phyloP scores from a whole-genome alignment of 2,113 vertebrate species.

The Acanthisitta chloris region DNA sequence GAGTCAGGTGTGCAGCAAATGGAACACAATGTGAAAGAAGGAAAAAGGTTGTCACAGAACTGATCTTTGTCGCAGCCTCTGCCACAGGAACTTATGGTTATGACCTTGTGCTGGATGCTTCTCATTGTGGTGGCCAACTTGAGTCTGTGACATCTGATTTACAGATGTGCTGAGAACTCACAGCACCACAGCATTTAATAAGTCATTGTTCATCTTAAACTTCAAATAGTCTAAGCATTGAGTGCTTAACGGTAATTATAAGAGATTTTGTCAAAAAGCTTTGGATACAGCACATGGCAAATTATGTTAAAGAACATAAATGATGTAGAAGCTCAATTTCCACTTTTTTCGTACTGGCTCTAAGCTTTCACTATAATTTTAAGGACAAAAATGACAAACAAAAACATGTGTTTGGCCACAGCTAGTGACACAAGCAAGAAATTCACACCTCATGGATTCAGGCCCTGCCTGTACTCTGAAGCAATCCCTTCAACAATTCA shows the following conservation, averaged over 20 bases:
- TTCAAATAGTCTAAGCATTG: background rate
- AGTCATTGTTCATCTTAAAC: background rate
- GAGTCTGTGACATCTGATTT: background rate
- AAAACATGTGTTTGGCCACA: fast-evolving
- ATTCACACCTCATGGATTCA: background rate
- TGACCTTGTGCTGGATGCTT: background rate
- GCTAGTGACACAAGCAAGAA: background rate
- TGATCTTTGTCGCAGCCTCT: background rate
- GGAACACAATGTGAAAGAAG: background rate
- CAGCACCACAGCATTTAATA: background rate
- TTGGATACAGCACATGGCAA: background rate
- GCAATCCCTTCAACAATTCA: background rate
- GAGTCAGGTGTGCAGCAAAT: background rate
- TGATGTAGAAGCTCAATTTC: background rate
- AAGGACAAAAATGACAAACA: background rate
- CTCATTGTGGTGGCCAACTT: background rate
- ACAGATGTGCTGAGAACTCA: background rate
- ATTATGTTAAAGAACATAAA: background rate
- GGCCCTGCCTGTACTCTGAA: background rate
- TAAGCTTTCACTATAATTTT: background rate
- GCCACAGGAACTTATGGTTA: background rate
- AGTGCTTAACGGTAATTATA: background rate
- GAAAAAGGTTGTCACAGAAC: background rate
- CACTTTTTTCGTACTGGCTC: background rate
- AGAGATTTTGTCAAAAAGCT: background rate